Conservation (phyloP, 2,113 vertebrate genomes). For the Nettapus auritus region DNA sequence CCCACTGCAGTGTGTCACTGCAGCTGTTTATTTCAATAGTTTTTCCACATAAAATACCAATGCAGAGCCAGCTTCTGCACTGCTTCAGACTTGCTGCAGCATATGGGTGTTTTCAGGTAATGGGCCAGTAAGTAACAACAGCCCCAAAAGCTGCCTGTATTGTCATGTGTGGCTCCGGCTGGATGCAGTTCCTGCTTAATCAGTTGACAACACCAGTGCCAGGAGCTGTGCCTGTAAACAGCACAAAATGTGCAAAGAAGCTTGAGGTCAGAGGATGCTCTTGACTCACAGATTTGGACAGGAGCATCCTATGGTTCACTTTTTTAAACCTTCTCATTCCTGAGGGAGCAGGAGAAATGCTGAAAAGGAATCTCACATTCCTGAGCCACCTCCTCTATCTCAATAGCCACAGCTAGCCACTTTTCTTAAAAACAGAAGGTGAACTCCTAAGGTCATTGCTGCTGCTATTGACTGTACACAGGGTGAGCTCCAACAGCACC, state of each 20-base stretch:
- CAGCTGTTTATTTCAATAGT: conserved; percentile 64
- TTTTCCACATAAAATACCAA: conserved; percentile 33
- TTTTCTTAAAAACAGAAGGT: neutral
- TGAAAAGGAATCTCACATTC: neutral
- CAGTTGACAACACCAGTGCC: neutral
- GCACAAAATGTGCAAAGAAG: neutral
- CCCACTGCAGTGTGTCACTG: conserved; percentile 66
- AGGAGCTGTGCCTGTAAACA: neutral
- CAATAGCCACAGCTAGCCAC: no score
- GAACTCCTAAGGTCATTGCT: neutral
- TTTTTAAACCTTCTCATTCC: neutral
- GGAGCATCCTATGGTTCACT: neutral
- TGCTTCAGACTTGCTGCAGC: neutral
- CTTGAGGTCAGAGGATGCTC: neutral
- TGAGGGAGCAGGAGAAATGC: neutral
- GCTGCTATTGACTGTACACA: neutral
- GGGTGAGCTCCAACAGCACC: neutral
- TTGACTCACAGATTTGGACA: neutral
- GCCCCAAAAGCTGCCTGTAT: no score
- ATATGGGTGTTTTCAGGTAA: neutral
- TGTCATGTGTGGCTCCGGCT: fast-evolving
- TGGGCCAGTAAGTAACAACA: neutral
- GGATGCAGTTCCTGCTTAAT: neutral
- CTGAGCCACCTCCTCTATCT: neutral
- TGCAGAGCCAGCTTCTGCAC: neutral